Conservation (phyloP, 2,113 vertebrate genomes). For the Tringa solitaria region DNA sequence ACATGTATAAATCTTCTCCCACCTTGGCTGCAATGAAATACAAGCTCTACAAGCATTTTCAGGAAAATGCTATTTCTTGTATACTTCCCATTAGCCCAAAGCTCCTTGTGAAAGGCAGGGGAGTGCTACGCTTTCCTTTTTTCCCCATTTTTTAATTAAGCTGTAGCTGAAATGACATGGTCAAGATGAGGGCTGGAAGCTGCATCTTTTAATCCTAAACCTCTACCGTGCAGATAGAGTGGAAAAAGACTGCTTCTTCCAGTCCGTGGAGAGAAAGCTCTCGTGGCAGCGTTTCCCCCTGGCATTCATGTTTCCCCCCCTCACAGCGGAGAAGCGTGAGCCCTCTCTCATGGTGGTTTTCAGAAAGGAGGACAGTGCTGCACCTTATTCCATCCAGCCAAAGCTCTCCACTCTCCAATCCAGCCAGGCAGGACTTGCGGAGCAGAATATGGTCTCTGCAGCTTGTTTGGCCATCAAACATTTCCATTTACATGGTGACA, state of each 20-base stretch:
- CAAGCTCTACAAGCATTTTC: not conserved
- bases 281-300: not conserved
- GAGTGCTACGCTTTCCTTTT: not conserved
- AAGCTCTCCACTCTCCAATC: not conserved
- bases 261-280: not conserved
- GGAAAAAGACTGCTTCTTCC: not conserved
- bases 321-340: not conserved
- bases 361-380: not conserved
- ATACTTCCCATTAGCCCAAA: not conserved
- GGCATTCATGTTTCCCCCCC: fast-evolving
- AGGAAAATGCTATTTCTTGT: not conserved
- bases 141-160: not conserved
- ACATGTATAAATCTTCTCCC: not conserved
- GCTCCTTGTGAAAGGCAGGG: not conserved
- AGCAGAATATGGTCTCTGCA: not conserved
- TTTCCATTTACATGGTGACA: not conserved
- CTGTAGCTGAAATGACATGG: not conserved
- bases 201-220: not conserved
- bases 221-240: not conserved
- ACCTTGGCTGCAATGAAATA: not conserved
- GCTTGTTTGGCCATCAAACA: not conserved
- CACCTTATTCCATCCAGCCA: too few relatives aligned
- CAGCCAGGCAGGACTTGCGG: not conserved
- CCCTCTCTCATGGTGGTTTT: not conserved
- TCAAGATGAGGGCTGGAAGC: not conserved